These are phyloP conservation scores for Nomada lathburiana DNA, from an alignment of 2,888 invertebrate genomes.

Conservation along the genomic window DNA sequence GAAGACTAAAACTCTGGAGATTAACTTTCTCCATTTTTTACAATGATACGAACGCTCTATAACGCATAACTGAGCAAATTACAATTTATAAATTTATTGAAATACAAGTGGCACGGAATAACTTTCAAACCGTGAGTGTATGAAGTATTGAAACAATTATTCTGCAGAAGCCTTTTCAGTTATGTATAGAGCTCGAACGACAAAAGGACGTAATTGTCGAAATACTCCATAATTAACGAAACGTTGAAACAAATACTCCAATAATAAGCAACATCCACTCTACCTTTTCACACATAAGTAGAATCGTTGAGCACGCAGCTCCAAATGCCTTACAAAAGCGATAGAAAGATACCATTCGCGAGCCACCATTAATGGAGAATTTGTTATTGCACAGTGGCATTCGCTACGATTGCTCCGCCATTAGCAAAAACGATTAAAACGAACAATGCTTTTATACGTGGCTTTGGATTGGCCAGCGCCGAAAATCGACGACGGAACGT, in stretches of 20 bases:
- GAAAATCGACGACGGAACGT: slow-evolving; percentile 8
- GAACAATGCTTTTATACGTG: slow-evolving; percentile 19
- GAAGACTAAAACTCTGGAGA: no score
- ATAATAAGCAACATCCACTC: background rate
- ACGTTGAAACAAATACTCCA: background rate
- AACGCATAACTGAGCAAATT: no score
- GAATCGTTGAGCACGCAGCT: background rate
- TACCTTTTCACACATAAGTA: background rate
- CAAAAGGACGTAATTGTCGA: background rate
- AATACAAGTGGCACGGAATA: no score
- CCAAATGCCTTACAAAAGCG: background rate
- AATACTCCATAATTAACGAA: no score
- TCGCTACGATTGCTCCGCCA: background rate
- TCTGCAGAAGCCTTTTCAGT: background rate
- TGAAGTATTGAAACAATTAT: background rate
- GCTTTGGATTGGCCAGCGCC: background rate
- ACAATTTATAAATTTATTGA: no score
- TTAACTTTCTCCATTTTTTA: no score
- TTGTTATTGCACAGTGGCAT: background rate
- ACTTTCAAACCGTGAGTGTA: background rate
- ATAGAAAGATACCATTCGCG: background rate
- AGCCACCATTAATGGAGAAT: background rate
- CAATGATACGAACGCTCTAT: no score
- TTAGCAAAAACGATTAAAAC: slow-evolving; percentile 26
- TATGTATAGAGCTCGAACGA: background rate